These are phyloP conservation scores for Gymnogyps californianus DNA, from an alignment of 2,113 vertebrate genomes.

Conservation along the genomic window DNA sequence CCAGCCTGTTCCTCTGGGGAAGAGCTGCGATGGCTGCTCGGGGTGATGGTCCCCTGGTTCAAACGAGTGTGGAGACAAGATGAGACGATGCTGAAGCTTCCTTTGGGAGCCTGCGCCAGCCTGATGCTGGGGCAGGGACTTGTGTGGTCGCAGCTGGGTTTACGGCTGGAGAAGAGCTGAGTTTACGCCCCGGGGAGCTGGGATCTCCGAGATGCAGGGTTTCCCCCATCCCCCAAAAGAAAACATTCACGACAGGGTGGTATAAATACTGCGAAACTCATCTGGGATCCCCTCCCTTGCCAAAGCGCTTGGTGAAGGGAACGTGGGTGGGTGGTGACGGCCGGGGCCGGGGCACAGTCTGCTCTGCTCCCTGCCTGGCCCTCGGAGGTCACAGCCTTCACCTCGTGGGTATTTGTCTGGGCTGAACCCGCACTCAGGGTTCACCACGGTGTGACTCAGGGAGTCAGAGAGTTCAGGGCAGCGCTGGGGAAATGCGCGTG, in stretches of 20 bases:
- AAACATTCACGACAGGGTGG: accelerated
- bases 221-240: not conserved
- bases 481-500: accelerated
- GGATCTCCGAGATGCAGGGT: not conserved
- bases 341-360: not conserved
- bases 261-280: not conserved
- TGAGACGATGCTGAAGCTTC: not conserved
- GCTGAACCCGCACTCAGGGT: not conserved
- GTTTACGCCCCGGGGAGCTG: accelerated
- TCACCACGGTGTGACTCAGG: not conserved
- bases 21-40: not conserved
- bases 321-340: not conserved
- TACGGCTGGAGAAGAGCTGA: not conserved
- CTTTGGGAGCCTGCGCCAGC: accelerated
- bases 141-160: accelerated
- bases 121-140: not conserved
- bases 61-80: not conserved
- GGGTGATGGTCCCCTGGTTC: not conserved
- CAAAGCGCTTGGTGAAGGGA: not conserved
- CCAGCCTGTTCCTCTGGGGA: not conserved
- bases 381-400: not conserved
- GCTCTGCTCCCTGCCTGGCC: not conserved
- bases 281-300: not conserved
- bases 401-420: not conserved
- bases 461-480: not conserved